Evolutionary conservation across 2,797 vertebrate genomes (phyloP), one percentile per base, ranked within the genome.

Genomic region (Rhinatrema bivittatum): DNA sequence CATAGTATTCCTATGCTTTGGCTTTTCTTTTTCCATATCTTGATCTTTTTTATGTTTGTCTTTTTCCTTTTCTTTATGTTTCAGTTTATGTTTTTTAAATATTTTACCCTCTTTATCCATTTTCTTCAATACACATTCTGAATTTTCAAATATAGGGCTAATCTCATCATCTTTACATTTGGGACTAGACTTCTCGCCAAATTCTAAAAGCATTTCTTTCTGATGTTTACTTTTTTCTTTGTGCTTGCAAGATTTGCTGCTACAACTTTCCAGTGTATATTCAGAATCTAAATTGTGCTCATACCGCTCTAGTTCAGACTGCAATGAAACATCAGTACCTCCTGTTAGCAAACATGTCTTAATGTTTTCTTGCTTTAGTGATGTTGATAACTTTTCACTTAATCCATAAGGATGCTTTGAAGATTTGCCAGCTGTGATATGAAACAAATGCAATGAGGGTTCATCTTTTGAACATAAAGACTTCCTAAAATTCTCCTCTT

Each of bases 141-240:
- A 54, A 47, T 72, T 68, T 60, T 96, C 94, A 32, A 88, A 61
- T 3, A 81, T 57, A 66, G 88, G 84, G 63, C 71, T 88, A 32
- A 82, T 75, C 57, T 87, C 82, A 50, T 88, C 63, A 22, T 98
- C 96, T 68, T 91, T 97, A 45, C 66, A 26, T 72, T 86, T 91
- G 21, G 84, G 80, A 68, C 84, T 90, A 17, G 79, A 81, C 47
- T 74, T 92, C n/a, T 91, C 86, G 25, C 87, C 87, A 19, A 78
- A 85, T 12, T 97, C 94, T 33, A 82, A 60, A 22, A 78, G 70
- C 20, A 82, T 68, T 40, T 98, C 96, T 59, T 91, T 97, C 48
- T 94, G 92, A n/a, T 98, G 91, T 45, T 98, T 99, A 78, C 78
- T 97, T 77, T 98, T 98, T 49, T 98, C 93, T 68, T 94, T 97